Conservation (phyloP, 2,888 invertebrate genomes). For the Ctenicera cuprea region DNA sequence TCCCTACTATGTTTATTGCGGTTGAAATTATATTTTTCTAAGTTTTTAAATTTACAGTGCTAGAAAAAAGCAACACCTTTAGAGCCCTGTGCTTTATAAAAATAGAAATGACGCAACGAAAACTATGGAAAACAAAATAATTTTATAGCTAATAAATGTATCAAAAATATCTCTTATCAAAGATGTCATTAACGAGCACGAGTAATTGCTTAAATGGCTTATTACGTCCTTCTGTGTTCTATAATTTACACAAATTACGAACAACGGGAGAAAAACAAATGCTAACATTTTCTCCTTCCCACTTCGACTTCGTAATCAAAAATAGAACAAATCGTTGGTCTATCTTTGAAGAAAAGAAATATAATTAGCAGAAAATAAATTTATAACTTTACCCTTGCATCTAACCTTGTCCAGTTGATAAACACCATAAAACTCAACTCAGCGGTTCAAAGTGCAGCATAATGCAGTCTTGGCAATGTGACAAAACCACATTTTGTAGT, state of each 20-base stretch:
- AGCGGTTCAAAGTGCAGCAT: constrained; percentile 37
- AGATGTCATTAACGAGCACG: constrained; percentile 34
- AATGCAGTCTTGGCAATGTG: constrained; percentile 28
- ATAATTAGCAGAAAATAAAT: constrained; percentile 1
- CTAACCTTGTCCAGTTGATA: constrained; percentile 37
- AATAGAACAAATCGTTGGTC: constrained; percentile 14
- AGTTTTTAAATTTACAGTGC: too few relatives aligned
- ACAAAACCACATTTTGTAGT: constrained; percentile 14
- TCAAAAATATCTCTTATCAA: constrained; percentile 40
- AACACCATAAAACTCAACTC: constrained; percentile 19
- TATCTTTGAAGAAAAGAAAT: neutral
- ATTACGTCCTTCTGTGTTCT: constrained; percentile 14
- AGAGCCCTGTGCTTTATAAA: neutral
- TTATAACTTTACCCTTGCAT: constrained; percentile 29
- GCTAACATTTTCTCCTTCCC: neutral
- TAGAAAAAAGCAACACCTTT: too few relatives aligned
- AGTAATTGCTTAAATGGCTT: constrained; percentile 36
- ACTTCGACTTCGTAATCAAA: neutral
- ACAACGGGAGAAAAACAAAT: constrained; percentile 26
- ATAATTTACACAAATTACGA: constrained; percentile 23
- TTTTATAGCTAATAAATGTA: constrained; percentile 29
- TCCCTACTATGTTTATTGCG: too few relatives aligned
- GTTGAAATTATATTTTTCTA: too few relatives aligned
- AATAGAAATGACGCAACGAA: constrained; percentile 22
- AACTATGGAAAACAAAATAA: constrained; percentile 25